phyloP scores from a whole-genome alignment of 2,113 vertebrate species.

The Varanus salvator region DNA sequence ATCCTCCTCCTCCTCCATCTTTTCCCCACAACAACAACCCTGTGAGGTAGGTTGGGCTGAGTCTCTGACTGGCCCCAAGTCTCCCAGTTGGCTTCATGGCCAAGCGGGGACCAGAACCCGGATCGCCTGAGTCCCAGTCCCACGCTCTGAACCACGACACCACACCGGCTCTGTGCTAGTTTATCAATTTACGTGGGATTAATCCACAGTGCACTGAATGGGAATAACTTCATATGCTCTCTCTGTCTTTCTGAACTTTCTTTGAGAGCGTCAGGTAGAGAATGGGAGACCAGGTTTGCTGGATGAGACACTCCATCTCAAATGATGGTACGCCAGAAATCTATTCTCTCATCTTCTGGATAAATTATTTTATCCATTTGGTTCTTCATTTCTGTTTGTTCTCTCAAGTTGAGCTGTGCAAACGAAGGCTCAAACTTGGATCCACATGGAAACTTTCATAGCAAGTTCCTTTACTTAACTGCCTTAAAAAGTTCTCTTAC shows the following conservation, averaged over 20 bases:
- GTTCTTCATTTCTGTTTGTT: neutral
- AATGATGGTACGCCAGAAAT: neutral
- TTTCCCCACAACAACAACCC: no score
- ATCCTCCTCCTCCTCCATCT: no score
- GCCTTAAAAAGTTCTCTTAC: neutral
- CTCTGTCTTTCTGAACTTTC: neutral
- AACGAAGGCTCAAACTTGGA: neutral
- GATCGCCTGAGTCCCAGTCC: no score
- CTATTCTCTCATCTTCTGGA: neutral
- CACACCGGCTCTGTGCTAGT: no score
- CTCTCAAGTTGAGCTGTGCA: neutral
- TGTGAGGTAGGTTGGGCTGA: no score
- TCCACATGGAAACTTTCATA: neutral
- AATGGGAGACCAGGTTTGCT: neutral
- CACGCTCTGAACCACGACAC: no score
- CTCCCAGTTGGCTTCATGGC: no score
- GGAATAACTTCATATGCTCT: no score
- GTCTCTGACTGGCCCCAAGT: no score
- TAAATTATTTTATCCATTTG: neutral
- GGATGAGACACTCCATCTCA: neutral
- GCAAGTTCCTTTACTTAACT: neutral
- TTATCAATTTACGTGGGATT: neutral
- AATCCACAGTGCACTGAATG: neutral
- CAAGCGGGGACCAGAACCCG: no score
- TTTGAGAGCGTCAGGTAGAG: neutral